phyloP scores from a whole-genome alignment of 2,113 vertebrate genomes.

The Nibea coibor region DNA sequence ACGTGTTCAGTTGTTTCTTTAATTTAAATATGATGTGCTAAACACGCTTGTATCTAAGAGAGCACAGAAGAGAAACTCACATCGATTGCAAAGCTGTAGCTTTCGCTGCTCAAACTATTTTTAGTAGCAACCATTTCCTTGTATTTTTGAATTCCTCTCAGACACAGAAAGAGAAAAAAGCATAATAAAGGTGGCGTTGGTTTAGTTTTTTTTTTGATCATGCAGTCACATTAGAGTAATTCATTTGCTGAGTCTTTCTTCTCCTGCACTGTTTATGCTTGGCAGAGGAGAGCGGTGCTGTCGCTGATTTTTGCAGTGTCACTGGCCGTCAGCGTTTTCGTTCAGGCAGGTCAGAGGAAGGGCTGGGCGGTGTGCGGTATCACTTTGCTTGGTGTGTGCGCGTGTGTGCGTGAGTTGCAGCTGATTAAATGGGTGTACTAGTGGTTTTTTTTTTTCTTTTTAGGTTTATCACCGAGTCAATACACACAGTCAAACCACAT shows the following conservation, averaged over 20 bases:
- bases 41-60: not conserved
- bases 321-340: constrained; percentile 79
- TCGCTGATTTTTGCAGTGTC: constrained; percentile 71
- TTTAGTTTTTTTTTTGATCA: not conserved
- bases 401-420: not conserved
- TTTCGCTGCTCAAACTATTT: not conserved
- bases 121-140: not conserved
- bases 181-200: not conserved
- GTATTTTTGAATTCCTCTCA: not conserved
- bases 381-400: not conserved
- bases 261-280: constrained; percentile 13
- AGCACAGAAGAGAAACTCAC: not conserved
- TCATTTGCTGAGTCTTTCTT: not conserved
- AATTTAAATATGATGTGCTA: not conserved
- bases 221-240: not conserved
- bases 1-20: not conserved
- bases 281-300: constrained; percentile 12
- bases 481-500: not conserved
- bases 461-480: not conserved
- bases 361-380: constrained; percentile 17
- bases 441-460: not conserved
- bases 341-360: constrained; percentile 32
- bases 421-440: not conserved
- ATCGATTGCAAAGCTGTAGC: not conserved
- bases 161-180: not conserved